Conservation (phyloP, 2,797 vertebrate genomes). For the Taenioides sp. region DNA sequence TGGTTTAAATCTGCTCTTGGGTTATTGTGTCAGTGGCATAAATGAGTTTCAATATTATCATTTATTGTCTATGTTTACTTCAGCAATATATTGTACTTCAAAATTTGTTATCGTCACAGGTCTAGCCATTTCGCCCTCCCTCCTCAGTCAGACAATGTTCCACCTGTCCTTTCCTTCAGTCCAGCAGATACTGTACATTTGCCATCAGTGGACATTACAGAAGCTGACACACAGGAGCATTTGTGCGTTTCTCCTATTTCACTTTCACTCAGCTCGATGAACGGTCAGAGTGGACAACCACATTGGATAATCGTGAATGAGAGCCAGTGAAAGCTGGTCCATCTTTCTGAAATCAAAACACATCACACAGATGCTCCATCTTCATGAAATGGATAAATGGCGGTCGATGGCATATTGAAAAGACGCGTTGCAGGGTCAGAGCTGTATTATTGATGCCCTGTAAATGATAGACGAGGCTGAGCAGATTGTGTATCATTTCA, state of each 20-base stretch:
- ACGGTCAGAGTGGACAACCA: constrained; percentile 14
- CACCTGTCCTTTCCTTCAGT: not conserved
- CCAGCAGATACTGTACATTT: not conserved
- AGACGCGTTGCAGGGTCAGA: constrained; percentile 52
- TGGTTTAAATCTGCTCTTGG: too few relatives aligned
- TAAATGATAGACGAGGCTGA: constrained; percentile 83
- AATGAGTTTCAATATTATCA: too few relatives aligned
- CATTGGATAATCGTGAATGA: not conserved
- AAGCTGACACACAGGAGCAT: not conserved
- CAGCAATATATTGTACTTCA: too few relatives aligned
- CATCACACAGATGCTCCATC: constrained; percentile 14
- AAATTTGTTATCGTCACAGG: too few relatives aligned
- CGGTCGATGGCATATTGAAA: constrained; percentile 52
- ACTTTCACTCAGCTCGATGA: constrained; percentile 37
- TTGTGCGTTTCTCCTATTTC: constrained; percentile 23
- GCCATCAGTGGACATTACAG: not conserved
- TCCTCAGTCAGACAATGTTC: not conserved
- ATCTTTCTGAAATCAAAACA: constrained; percentile 6
- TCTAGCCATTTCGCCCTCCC: too few relatives aligned
- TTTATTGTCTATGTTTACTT: too few relatives aligned
- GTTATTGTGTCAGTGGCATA: too few relatives aligned
- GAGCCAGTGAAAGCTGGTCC: not conserved
- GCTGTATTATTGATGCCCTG: constrained; percentile 81
- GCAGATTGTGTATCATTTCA: constrained; percentile 81
- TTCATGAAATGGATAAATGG: constrained; percentile 44